Conservation (phyloP, 1,140 invertebrate genomes). For the Ceratina australensis region DNA sequence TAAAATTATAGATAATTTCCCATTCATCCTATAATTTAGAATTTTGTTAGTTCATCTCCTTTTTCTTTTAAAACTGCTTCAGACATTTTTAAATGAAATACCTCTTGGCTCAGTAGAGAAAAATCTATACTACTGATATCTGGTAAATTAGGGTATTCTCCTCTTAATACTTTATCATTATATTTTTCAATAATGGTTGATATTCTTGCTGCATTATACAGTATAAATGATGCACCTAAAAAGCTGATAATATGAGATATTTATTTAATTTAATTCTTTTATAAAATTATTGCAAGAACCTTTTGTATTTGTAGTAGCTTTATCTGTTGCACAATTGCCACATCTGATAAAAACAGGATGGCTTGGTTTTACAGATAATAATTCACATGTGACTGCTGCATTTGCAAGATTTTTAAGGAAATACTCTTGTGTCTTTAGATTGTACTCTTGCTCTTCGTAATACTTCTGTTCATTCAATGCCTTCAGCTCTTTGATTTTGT, state of each 20-base stretch:
- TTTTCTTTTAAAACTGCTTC: not conserved
- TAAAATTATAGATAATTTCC: slow-evolving; percentile 84
- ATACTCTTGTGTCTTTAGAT: slow-evolving; percentile 40
- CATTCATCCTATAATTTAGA: slow-evolving; percentile 83
- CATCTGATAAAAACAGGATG: slow-evolving; percentile 76
- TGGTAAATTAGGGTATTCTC: slow-evolving; percentile 81
- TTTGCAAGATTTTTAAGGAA: slow-evolving; percentile 80
- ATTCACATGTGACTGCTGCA: slow-evolving; percentile 83
- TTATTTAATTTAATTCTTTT: not conserved
- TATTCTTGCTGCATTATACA: slow-evolving; percentile 87
- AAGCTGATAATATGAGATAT: slow-evolving; percentile 39
- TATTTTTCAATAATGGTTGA: slow-evolving; percentile 83
- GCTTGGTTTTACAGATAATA: slow-evolving; percentile 82
- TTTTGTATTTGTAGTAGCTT: slow-evolving; percentile 69
- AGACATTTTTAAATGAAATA: slow-evolving; percentile 64
- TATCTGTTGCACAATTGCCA: slow-evolving; percentile 69
- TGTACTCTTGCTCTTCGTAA: slow-evolving; percentile 38
- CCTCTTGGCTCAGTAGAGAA: slow-evolving; percentile 82
- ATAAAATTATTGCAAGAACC: slow-evolving; percentile 47
- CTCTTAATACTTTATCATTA: slow-evolving; percentile 76
- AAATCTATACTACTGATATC: slow-evolving; percentile 82
- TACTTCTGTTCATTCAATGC: slow-evolving; percentile 77
- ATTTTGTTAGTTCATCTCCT: not conserved
- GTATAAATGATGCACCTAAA: slow-evolving; percentile 84
- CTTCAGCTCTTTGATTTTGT: slow-evolving; percentile 60